A percentile compares a stretch with the other conserved stretches of the same genome.
phyloP scores from a whole-genome alignment of 2,797 vertebrate genomes.

The Intellagama lesueurii region DNA sequence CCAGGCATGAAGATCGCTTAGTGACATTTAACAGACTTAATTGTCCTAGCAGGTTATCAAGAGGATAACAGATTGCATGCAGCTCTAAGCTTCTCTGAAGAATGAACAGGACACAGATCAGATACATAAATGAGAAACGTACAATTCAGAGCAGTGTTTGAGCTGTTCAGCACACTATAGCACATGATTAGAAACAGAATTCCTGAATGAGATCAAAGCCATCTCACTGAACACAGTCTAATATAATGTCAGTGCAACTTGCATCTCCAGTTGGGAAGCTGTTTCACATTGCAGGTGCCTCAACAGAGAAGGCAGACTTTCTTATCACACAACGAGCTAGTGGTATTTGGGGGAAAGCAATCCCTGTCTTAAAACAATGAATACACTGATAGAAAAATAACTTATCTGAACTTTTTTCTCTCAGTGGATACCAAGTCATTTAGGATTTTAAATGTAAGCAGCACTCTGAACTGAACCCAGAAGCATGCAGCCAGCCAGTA shows the following conservation, averaged over 20 bases:
- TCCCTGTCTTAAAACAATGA: neutral
- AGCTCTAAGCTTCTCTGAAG: neutral
- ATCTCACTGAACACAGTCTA: neutral
- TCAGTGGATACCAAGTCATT: too few relatives aligned
- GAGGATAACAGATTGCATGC: neutral
- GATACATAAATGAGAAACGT: neutral
- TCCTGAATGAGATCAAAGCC: too few relatives aligned
- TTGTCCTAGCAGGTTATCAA: neutral
- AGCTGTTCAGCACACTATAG: neutral
- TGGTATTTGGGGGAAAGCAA: neutral
- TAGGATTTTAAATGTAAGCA: too few relatives aligned
- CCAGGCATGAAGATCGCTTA: neutral
- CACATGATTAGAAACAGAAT: neutral
- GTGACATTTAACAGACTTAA: neutral
- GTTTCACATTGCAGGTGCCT: neutral
- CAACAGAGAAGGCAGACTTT: neutral
- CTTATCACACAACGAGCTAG: neutral
- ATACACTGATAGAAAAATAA: too few relatives aligned
- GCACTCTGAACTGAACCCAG: too few relatives aligned
- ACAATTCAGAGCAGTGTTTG: neutral
- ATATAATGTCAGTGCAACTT: too few relatives aligned
- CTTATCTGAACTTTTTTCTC: too few relatives aligned
- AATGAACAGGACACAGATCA: neutral
- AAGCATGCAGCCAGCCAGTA: neutral
- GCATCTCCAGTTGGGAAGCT: too few relatives aligned